Conservation (phyloP, 64 coral and sea anemone species). For the Porites lutea region DNA sequence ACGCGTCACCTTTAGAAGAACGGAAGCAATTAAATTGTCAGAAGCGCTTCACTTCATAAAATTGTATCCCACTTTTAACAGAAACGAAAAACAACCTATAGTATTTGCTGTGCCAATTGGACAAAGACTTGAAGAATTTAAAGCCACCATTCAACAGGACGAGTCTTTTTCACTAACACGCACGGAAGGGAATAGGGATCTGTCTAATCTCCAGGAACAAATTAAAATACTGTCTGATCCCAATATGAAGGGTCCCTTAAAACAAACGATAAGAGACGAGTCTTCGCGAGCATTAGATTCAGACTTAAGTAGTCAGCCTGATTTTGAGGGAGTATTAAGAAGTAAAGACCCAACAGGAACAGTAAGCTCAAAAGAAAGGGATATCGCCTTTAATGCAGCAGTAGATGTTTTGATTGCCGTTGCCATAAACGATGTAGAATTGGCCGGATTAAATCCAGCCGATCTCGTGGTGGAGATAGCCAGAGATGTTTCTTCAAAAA, state of each 20-base stretch:
- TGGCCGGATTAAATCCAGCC: background rate
- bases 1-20: constrained; percentile 39
- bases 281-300: constrained; percentile 16
- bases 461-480: background rate
- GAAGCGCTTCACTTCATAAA: constrained; percentile 30
- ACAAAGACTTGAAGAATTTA: constrained; percentile 27
- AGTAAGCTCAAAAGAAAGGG: background rate
- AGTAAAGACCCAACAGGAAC: background rate
- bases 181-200: background rate
- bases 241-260: background rate
- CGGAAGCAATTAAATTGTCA: background rate
- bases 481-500: constrained; percentile 2
- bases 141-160: background rate
- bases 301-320: background rate
- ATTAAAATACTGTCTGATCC: background rate
- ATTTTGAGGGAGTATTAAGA: background rate
- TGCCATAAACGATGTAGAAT: background rate
- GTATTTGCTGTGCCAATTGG: constrained; percentile 36
- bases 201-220: background rate
- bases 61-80: constrained; percentile 27
- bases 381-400: background rate
- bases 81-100: constrained; percentile 21
- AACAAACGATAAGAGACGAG: background rate
- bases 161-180: constrained; percentile 1
- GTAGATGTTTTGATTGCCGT: constrained; percentile 3